These are phyloP conservation scores for Tinea pellionella DNA, from an alignment of 2,888 invertebrate genomes.

Conservation along the genomic window DNA sequence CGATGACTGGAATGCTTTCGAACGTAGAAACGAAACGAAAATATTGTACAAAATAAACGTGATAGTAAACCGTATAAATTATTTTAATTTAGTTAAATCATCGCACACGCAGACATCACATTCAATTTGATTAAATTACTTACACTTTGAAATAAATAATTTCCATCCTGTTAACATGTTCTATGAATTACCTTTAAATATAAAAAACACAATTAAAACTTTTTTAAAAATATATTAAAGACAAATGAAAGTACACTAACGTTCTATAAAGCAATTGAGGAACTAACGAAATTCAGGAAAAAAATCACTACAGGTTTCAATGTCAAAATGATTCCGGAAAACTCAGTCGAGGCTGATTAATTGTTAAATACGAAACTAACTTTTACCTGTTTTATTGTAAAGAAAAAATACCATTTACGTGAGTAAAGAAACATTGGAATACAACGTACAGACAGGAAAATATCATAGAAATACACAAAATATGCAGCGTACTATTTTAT, in stretches of 20 bases:
- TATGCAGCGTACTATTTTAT: too few species aligned
- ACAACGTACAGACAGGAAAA: background rate
- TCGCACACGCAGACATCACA: too few species aligned
- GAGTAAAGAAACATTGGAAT: background rate
- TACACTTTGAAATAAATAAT: conserved; percentile 51
- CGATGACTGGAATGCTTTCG: too few species aligned
- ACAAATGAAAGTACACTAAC: background rate
- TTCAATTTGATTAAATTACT: conserved; percentile 35
- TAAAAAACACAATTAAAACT: background rate
- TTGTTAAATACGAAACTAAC: background rate
- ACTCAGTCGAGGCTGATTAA: background rate
- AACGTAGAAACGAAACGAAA: too few species aligned
- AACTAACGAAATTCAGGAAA: conserved; percentile 11
- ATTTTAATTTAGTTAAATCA: too few species aligned
- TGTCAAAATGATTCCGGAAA: conserved; percentile 9
- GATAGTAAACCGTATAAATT: too few species aligned
- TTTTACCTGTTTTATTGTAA: background rate
- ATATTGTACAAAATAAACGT: too few species aligned
- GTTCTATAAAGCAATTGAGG: background rate
- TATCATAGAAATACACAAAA: too few species aligned
- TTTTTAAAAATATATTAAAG: background rate
- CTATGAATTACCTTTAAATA: conserved; percentile 18
- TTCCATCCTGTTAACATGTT: conserved; percentile 61
- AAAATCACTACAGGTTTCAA: background rate
- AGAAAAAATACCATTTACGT: background rate